These are phyloP conservation scores for Sebastes hubbsi DNA, from an alignment of 2,797 vertebrate genomes.

Conservation along the genomic window DNA sequence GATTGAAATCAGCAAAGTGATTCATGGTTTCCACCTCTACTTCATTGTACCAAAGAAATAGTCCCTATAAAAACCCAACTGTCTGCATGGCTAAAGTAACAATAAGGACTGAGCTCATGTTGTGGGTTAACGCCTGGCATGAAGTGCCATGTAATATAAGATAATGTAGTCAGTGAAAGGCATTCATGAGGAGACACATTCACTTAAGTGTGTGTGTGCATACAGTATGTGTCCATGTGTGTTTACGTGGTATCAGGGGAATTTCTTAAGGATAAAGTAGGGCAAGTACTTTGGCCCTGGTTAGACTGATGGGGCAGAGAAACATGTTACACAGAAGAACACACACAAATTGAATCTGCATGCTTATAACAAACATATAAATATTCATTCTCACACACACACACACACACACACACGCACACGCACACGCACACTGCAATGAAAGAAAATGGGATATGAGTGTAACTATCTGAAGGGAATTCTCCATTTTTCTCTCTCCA, in stretches of 20 bases:
- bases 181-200: not conserved
- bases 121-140: not conserved
- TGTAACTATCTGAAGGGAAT: conserved; percentile 4
- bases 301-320: not conserved
- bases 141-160: not conserved
- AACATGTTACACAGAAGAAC: not conserved
- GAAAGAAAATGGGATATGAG: conserved; percentile 8
- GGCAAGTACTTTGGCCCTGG: not conserved
- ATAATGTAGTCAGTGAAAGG: not conserved
- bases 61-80: not conserved
- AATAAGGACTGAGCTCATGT: not conserved
- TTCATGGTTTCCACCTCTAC: not conserved
- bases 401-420: conserved; percentile 6
- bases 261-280: conserved; percentile 1
- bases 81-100: not conserved
- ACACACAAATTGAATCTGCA: not conserved
- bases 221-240: not conserved
- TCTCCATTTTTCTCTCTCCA: conserved; percentile 20
- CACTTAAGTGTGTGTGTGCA: not conserved
- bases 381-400: not conserved
- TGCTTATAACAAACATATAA: not conserved
- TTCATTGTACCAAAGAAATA: no score
- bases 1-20: not conserved
- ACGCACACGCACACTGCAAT: not conserved
- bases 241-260: no score